Percentiles rank a stretch among this genome's conserved stretches.
These are phyloP conservation scores for Scomber scombrus DNA, from an alignment of 2,113 vertebrate genomes.

Conservation along the genomic window DNA sequence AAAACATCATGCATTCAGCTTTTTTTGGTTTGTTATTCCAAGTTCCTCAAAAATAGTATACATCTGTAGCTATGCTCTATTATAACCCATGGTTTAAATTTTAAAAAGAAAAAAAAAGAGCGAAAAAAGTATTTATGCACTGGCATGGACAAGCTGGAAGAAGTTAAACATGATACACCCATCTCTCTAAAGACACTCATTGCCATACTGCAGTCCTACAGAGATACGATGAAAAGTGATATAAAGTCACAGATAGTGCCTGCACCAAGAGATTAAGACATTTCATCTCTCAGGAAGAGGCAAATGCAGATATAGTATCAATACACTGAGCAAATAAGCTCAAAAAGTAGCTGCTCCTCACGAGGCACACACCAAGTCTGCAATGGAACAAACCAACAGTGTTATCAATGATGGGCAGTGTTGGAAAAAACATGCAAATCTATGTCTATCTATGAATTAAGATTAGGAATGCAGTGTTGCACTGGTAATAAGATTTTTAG, in stretches of 20 bases:
- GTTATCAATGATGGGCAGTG: neutral
- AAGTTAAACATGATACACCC: slow-evolving; percentile 17
- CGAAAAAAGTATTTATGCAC: neutral
- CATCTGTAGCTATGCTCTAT: too few species aligned
- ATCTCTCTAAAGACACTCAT: slow-evolving; percentile 21
- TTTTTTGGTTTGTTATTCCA: neutral
- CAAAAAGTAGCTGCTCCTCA: slow-evolving; percentile 11
- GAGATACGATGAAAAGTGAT: slow-evolving; percentile 17
- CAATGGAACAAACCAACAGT: neutral
- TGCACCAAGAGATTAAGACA: slow-evolving; percentile 30
- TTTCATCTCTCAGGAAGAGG: slow-evolving; percentile 16
- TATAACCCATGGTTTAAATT: too few species aligned
- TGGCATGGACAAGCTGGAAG: slow-evolving; percentile 14
- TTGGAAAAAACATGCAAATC: neutral
- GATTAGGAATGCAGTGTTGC: too few species aligned
- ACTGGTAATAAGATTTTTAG: too few species aligned
- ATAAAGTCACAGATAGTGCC: slow-evolving; percentile 21
- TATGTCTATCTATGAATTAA: too few species aligned
- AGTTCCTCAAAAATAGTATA: too few species aligned
- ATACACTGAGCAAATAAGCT: neutral
- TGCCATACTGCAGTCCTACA: slow-evolving; percentile 7
- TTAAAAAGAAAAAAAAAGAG: too few species aligned
- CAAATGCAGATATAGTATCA: slow-evolving; percentile 4
- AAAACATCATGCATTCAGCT: neutral
- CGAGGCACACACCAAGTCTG: neutral